Base-by-base conservation (phyloP, 2,797 vertebrate species). In the Knipowitschia caucasica region DNA sequence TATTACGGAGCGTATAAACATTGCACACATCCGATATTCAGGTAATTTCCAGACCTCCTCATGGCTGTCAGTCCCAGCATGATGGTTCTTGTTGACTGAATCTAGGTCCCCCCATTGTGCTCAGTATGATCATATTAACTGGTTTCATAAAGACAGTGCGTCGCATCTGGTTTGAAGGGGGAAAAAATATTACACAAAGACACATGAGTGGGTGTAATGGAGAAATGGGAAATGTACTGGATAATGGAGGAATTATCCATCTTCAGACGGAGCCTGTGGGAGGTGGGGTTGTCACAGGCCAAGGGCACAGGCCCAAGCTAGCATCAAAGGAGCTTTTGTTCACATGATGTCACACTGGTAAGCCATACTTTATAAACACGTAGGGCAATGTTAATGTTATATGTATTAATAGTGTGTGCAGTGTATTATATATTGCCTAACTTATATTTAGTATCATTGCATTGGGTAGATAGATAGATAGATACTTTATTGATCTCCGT, bases 221-320 rank as follows among this genome's bases (percentile, higher is more conserved):
- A 57, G 31, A 59, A 69, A 64, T 50, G 21, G 50, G 25, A 62
- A 71, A 2, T 1, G 4, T 39, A 45, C 52, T 42, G 43, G 50
- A 53, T 74, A 70, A 79, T 79, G 56, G 59, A 60, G 38, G 50
- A 69, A 71, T 73, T 74, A 73, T 62, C 57, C 49, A 46, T 63
- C 43, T 36, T 57, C 38, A 33, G 57, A 61, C 6, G 1, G 17
- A 60, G 59, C 47, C 51, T 57, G 56, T 53, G 53, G 39, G 46
- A 50, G 24, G 35, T 30, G 2, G 35, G 31, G 44, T 20, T 36
- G 30, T 67, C 53, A 69, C 12, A 51, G 59, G 33, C 29, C 44
- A 57, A 62, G 47, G 43, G 23, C 30, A 52, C 6, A 14, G 31
- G 29, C 17, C 54, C 50, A 25, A 43, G 26, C 10, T 7, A 10